phyloP scores from a whole-genome alignment of 2,888 invertebrate genomes.

The Dryococelus australis region DNA sequence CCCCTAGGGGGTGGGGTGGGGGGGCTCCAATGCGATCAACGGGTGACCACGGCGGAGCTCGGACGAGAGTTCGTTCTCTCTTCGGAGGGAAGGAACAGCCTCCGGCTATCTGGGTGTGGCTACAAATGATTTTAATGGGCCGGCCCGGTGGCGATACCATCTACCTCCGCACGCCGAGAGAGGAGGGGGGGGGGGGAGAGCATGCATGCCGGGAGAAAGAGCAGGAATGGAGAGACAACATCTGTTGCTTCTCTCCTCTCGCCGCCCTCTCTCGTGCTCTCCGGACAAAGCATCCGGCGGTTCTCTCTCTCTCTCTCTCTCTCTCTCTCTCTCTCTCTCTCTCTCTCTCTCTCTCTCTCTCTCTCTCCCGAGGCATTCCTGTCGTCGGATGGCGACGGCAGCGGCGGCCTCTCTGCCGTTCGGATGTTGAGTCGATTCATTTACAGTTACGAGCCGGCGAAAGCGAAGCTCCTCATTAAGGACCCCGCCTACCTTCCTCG shows the following conservation, averaged over 20 bases:
- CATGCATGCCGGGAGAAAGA: background rate
- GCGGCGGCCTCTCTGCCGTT: background rate
- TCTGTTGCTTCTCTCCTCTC: background rate
- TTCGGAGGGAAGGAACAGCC: background rate
- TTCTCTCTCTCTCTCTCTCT: no score
- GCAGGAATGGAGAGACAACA: background rate
- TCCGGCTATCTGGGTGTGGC: conserved; percentile 19
- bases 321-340: background rate
- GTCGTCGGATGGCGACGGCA: background rate
- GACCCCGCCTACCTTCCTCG: no score
- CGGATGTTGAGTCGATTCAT: no score
- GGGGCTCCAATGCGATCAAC: no score
- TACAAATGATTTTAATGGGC: conserved; percentile 29
- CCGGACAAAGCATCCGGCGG: no score
- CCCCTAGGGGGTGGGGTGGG: no score
- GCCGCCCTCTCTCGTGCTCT: background rate
- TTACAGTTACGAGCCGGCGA: no score
- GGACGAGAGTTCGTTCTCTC: no score
- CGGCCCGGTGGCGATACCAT: conserved; percentile 5
- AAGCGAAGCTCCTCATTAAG: no score
- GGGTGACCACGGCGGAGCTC: no score
- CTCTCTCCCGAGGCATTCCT: background rate
- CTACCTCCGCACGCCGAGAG: background rate
- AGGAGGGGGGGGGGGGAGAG: background rate
- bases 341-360: background rate